Evolutionary conservation across 2,113 vertebrate species (phyloP).

Genomic region (Choloepus hoffmanni): DNA sequence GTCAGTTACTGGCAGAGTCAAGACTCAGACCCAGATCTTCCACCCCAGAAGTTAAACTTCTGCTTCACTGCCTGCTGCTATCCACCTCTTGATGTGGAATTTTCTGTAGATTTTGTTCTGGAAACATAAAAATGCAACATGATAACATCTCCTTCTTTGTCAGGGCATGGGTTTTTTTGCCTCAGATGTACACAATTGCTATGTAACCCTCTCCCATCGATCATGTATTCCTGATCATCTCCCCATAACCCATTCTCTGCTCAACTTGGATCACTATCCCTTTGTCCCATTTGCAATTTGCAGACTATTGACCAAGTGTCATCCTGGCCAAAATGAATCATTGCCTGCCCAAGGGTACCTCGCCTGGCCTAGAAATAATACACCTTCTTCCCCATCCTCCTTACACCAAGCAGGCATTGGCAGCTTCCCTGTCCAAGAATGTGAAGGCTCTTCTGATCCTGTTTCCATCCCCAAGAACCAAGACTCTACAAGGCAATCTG

Average conservation of each 20-base stretch:
- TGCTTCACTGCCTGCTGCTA: background rate
- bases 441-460: background rate
- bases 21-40: background rate
- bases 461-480: background rate
- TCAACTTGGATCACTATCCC: background rate
- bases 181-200: background rate
- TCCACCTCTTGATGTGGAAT: background rate
- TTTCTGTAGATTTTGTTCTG: background rate
- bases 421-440: background rate
- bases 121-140: background rate
- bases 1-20: background rate
- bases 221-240: background rate
- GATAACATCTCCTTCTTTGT: background rate
- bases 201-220: background rate
- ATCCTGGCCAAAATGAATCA: constrained; percentile 11
- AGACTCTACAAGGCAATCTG: background rate
- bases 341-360: background rate
- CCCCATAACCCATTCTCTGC: background rate
- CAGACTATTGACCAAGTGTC: background rate
- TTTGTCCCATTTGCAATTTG: constrained; percentile 9
- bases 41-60: background rate
- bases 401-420: background rate
- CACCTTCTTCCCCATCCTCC: background rate
- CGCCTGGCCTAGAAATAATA: constrained; percentile 31
- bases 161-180: background rate